These are phyloP conservation scores for Lasiommata megera DNA, from an alignment of 2,888 invertebrate genomes.

Conservation along the genomic window DNA sequence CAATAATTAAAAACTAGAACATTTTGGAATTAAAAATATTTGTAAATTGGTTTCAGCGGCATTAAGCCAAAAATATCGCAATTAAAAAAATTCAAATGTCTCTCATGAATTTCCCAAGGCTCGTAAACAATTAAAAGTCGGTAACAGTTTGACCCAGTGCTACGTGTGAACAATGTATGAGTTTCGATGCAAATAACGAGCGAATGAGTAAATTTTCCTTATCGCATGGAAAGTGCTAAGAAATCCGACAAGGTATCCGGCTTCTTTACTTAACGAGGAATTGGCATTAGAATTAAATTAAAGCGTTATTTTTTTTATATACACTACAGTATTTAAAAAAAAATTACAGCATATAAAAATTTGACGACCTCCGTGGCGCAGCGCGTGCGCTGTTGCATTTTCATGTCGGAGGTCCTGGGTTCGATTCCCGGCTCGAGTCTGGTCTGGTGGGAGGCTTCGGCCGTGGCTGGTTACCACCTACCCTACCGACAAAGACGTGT, in stretches of 20 bases:
- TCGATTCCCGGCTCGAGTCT: too few relatives aligned
- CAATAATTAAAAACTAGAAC: too few relatives aligned
- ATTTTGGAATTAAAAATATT: background rate
- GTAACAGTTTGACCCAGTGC: background rate
- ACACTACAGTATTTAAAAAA: too few relatives aligned
- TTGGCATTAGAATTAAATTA: background rate
- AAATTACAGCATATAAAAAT: too few relatives aligned
- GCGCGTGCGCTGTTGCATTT: too few relatives aligned
- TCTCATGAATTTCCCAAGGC: background rate
- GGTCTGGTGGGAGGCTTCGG: too few relatives aligned
- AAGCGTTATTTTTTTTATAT: too few relatives aligned
- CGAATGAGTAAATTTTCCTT: constrained; percentile 2
- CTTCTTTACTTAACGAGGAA: background rate
- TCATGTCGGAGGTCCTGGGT: too few relatives aligned
- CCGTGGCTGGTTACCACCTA: too few relatives aligned
- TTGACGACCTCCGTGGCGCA: too few relatives aligned
- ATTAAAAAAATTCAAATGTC: background rate
- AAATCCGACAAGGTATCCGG: background rate
- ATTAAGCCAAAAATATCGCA: background rate
- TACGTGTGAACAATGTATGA: background rate
- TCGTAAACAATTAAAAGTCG: constrained; percentile 8
- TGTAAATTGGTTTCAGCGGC: background rate
- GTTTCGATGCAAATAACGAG: background rate
- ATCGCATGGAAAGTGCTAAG: background rate
- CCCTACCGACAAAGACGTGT: too few relatives aligned